phyloP scores from a whole-genome alignment of 1,140 invertebrate species.

The Neodiprion virginianus region DNA sequence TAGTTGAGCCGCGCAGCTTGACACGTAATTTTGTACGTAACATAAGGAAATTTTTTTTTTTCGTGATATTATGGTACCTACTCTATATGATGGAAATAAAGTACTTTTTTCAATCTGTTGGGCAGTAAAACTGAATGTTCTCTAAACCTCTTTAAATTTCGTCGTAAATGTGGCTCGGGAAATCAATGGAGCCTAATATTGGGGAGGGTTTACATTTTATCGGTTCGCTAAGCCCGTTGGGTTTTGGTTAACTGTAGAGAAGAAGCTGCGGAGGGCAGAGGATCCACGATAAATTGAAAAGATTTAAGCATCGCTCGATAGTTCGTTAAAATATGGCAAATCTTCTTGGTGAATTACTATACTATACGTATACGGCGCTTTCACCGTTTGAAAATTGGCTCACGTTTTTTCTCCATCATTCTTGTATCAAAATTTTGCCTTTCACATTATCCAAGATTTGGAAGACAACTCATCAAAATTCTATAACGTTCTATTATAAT shows the following conservation, averaged over 20 bases:
- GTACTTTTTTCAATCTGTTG: background rate
- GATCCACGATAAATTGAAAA: background rate
- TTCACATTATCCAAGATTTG: too few species aligned
- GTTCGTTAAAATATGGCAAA: background rate
- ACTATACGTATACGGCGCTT: too few species aligned
- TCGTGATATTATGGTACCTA: background rate
- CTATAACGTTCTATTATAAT: too few species aligned
- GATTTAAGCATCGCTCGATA: background rate
- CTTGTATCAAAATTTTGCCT: too few species aligned
- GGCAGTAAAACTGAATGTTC: background rate
- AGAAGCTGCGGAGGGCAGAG: background rate
- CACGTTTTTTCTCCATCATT: too few species aligned
- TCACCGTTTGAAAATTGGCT: too few species aligned
- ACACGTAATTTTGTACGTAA: too few species aligned
- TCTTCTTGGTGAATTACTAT: background rate
- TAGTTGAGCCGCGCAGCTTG: too few species aligned
- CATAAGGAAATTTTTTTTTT: too few species aligned
- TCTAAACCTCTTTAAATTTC: background rate
- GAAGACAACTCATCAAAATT: too few species aligned
- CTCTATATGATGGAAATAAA: background rate
- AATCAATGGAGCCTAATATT: slow-evolving; percentile 11
- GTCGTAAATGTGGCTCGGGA: background rate
- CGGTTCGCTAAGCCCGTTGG: background rate
- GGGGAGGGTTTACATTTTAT: background rate
- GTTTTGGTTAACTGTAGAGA: background rate